Percentiles rank a stretch among this genome's conserved stretches.
Conservation (phyloP, 2,888 invertebrate genomes). For the Idaea aversata region DNA sequence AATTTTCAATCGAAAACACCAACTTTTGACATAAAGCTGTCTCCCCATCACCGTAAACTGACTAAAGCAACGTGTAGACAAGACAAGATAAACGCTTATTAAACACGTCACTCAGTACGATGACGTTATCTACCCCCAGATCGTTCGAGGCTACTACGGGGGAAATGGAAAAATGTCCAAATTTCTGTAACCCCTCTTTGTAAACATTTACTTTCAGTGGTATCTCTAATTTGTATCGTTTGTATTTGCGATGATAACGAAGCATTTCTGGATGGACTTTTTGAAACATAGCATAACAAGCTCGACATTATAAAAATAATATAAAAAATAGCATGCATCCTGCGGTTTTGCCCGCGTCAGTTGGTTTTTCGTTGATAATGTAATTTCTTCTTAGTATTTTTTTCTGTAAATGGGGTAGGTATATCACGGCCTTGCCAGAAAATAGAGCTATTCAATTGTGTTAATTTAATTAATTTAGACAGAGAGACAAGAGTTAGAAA, state of each 20-base stretch:
- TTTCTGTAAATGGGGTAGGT: no score
- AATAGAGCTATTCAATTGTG: no score
- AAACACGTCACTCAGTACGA: slow-evolving; percentile 64
- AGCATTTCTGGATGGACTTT: neutral
- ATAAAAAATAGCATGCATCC: no score
- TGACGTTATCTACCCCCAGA: slow-evolving; percentile 75
- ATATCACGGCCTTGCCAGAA: no score
- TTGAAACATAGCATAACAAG: no score
- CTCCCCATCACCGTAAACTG: slow-evolving; percentile 25
- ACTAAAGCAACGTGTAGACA: slow-evolving; percentile 34
- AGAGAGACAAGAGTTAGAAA: no score
- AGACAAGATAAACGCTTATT: slow-evolving; percentile 74
- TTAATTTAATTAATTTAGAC: no score
- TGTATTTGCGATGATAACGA: neutral
- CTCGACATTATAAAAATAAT: no score
- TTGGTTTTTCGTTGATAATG: no score
- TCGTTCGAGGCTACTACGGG: slow-evolving; percentile 45
- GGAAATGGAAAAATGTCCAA: slow-evolving; percentile 57
- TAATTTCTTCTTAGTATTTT: no score
- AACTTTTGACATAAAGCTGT: neutral
- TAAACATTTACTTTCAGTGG: slow-evolving; percentile 1
- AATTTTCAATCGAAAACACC: neutral
- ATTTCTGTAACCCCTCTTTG: slow-evolving; percentile 24
- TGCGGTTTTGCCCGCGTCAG: no score
- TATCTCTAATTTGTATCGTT: neutral